phyloP scores from a whole-genome alignment of 2,797 vertebrate species.

The Neostethus bicornis region DNA sequence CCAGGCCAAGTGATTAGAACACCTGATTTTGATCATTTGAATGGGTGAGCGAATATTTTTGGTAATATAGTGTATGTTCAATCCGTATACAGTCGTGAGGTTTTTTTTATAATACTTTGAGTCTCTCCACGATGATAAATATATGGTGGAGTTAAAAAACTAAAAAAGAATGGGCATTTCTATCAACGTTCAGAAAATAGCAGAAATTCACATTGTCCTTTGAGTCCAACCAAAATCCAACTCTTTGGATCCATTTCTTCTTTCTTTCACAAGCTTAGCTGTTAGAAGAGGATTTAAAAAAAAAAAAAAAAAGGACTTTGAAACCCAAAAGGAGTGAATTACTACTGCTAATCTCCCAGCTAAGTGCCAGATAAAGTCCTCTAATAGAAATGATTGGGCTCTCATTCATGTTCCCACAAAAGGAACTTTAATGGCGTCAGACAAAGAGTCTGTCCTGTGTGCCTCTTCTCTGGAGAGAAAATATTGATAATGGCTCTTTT shows the following conservation, averaged over 20 bases:
- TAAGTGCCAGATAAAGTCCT: slow-evolving; percentile 58
- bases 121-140: too few relatives aligned
- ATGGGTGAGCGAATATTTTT: too few relatives aligned
- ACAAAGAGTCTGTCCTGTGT: slow-evolving; percentile 30
- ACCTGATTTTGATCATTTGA: too few relatives aligned
- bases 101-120: too few relatives aligned
- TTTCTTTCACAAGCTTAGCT: slow-evolving; percentile 24
- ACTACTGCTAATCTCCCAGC: slow-evolving; percentile 52
- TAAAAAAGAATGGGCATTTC: too few relatives aligned
- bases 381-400: slow-evolving; percentile 65
- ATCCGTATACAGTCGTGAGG: too few relatives aligned
- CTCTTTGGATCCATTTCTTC: neutral
- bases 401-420: slow-evolving; percentile 55
- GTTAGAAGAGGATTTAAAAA: slow-evolving; percentile 21
- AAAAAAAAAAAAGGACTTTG: slow-evolving; percentile 38
- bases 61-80: too few relatives aligned
- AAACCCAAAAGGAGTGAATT: slow-evolving; percentile 46
- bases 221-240: too few relatives aligned
- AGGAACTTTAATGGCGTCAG: slow-evolving; percentile 36
- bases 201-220: too few relatives aligned
- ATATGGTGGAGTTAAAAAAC: too few relatives aligned
- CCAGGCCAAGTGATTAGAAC: too few relatives aligned
- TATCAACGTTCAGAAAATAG: too few relatives aligned
- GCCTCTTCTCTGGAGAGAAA: slow-evolving; percentile 28
- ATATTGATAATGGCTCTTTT: slow-evolving; percentile 57